Evolutionary conservation across 2,797 vertebrate species (phyloP).

Genomic region (Cossypha niveicapilla): DNA sequence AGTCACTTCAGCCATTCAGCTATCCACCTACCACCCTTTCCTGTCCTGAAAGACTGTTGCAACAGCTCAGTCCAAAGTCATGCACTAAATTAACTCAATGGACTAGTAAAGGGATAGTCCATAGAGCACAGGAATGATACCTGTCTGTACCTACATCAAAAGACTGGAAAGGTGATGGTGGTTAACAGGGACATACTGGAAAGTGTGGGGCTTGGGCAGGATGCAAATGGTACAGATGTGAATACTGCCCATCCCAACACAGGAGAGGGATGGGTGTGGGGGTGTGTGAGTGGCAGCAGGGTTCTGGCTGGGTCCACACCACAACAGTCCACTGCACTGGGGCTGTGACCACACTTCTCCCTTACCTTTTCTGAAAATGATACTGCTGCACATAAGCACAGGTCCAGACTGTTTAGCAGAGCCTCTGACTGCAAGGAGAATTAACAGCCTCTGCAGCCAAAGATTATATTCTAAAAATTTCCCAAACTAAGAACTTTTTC

Average conservation of each 20-base stretch:
- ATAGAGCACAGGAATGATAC: neutral
- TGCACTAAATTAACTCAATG: neutral
- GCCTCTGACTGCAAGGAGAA: neutral
- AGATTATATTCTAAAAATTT: neutral
- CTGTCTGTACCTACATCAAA: neutral
- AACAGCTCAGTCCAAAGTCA: neutral
- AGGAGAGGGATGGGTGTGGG: fast-evolving
- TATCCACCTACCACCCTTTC: neutral
- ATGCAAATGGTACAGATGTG: neutral
- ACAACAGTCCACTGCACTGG: neutral
- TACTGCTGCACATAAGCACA: neutral
- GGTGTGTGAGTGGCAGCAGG: neutral
- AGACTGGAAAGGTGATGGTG: neutral
- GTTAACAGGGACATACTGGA: neutral
- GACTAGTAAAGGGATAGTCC: neutral
- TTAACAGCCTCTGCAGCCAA: neutral
- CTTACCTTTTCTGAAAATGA: neutral
- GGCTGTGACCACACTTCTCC: neutral
- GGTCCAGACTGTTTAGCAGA: neutral
- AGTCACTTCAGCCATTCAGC: neutral
- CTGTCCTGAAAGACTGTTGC: neutral
- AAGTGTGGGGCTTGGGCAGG: neutral
- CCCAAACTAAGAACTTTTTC: neutral
- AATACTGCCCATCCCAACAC: neutral
- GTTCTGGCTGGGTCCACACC: neutral